A percentile compares a stretch with the other conserved stretches of the same genome.
Conservation (phyloP, 2,888 invertebrate genomes). For the Agrochola lychnidis region DNA sequence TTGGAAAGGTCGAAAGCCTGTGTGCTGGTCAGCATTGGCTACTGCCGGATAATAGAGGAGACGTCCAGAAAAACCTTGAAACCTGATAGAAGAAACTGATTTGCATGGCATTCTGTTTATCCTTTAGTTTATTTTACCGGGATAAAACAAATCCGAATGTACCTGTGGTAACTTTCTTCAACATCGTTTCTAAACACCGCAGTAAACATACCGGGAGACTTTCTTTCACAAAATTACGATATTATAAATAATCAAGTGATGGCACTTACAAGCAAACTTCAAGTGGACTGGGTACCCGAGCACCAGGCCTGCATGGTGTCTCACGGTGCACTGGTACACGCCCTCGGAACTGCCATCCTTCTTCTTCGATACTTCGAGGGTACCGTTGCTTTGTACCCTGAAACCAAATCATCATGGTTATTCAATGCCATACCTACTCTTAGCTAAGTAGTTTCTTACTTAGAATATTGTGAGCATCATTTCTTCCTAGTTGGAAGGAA, state of each 20-base stretch:
- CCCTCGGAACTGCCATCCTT: slow-evolving; percentile 77
- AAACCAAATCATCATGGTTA: slow-evolving; percentile 37
- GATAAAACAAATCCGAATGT: not conserved
- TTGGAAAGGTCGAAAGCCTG: not conserved
- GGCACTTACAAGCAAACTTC: slow-evolving; percentile 84
- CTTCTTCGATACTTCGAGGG: slow-evolving; percentile 78
- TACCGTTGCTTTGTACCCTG: slow-evolving; percentile 78
- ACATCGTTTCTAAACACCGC: too few relatives aligned
- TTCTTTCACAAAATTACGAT: not conserved
- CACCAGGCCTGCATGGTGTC: slow-evolving; percentile 77
- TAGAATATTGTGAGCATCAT: not conserved
- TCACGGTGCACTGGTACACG: slow-evolving; percentile 81
- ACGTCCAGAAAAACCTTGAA: not conserved
- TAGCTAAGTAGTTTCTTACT: not conserved
- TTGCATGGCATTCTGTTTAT: not conserved
- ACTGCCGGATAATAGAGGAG: not conserved
- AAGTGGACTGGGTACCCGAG: slow-evolving; percentile 83
- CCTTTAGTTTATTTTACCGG: not conserved
- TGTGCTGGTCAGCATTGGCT: not conserved
- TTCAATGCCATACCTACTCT: not conserved
- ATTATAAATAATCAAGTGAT: not conserved
- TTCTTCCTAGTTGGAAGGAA: not conserved
- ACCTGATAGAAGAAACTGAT: not conserved
- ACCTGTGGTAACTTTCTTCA: not conserved
- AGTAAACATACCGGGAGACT: not conserved